A percentile compares a stretch with the other conserved stretches of the same genome.
Conservation (phyloP, 92 coral and sea anemone genomes). For the Parazoanthus swiftii region DNA sequence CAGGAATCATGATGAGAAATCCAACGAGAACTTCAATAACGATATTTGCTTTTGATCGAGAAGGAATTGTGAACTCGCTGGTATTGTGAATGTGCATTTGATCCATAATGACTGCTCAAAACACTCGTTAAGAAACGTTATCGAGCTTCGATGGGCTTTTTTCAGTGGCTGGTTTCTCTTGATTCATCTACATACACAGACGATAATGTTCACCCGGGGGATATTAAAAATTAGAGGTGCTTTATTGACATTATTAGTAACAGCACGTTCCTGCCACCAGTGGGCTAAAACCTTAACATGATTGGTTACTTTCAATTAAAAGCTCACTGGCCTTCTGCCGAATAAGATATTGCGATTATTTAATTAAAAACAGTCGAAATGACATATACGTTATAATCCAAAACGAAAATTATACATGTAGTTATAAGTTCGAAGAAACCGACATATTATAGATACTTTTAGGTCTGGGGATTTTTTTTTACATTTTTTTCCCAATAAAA, state of each 20-base stretch:
- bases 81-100: background rate
- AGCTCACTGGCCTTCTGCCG: background rate
- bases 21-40: slow-evolving; percentile 33
- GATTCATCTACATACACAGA: background rate
- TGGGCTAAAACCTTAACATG: background rate
- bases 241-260: too few species aligned
- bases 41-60: slow-evolving; percentile 38
- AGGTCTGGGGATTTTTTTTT: background rate
- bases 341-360: background rate
- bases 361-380: too few species aligned
- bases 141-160: background rate
- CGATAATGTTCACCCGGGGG: too few species aligned
- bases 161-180: background rate
- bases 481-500: too few species aligned
- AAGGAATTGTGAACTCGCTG: background rate
- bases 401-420: too few species aligned
- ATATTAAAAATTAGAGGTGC: too few species aligned
- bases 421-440: too few species aligned
- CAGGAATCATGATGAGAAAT: slow-evolving; percentile 40
- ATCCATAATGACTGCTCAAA: background rate
- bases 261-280: background rate
- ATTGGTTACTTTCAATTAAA: background rate
- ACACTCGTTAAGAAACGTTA: background rate
- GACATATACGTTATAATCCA: background rate
- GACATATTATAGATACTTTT: too few species aligned